Conservation (phyloP, 1,140 invertebrate genomes). For the Rhopalosiphum padi region DNA sequence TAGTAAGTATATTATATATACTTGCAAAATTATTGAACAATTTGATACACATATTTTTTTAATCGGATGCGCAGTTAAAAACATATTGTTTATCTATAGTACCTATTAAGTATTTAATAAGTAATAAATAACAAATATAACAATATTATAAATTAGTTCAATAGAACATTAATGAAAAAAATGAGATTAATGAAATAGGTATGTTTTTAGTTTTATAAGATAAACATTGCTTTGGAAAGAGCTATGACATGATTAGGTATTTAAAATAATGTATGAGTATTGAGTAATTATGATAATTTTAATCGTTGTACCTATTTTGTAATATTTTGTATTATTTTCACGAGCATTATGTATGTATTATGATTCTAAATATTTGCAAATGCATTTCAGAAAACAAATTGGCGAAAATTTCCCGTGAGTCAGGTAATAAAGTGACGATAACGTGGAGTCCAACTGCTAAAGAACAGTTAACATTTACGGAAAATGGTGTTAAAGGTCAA, state of each 20-base stretch:
- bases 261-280: not conserved
- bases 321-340: not conserved
- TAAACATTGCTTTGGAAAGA: not conserved
- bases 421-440: conserved; percentile 59
- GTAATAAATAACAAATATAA: not conserved
- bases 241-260: not conserved
- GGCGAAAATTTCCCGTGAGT: conserved; percentile 40
- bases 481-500: conserved; percentile 68
- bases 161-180: not conserved
- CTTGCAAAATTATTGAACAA: not conserved
- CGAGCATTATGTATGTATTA: not conserved
- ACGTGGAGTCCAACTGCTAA: conserved; percentile 59
- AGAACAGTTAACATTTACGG: conserved; percentile 64
- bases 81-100: not conserved
- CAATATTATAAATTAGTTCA: not conserved
- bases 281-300: not conserved
- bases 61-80: not conserved
- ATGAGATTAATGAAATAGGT: not conserved
- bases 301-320: not conserved
- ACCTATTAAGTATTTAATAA: too few species aligned
- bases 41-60: not conserved
- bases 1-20: conserved; percentile 34
- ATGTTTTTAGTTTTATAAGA: not conserved
- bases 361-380: not conserved
- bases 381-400: conserved; percentile 51